A percentile compares a stretch with the other conserved stretches of the same genome.
phyloP scores from a whole-genome alignment of 2,113 vertebrate genomes.

The Nothoprocta perdicaria region DNA sequence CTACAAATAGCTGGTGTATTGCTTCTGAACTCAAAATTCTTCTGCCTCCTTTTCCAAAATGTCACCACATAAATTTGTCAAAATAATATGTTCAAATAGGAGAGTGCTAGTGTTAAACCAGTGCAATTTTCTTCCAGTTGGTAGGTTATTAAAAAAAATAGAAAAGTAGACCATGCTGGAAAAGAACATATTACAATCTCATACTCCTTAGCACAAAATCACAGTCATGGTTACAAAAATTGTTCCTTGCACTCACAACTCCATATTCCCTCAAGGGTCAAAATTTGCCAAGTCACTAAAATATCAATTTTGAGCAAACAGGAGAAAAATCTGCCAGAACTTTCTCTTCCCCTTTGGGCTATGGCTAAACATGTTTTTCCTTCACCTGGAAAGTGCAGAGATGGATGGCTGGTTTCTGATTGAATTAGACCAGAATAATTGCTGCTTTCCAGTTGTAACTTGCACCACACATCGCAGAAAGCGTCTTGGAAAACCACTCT shows the following conservation, averaged over 20 bases:
- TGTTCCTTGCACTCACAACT: neutral
- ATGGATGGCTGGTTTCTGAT: neutral
- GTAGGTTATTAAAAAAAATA: rapidly evolving
- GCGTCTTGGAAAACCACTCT: neutral
- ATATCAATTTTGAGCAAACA: neutral
- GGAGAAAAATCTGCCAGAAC: neutral
- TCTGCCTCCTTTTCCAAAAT: neutral
- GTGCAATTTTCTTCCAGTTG: neutral
- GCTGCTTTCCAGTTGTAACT: neutral
- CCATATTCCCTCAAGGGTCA: neutral
- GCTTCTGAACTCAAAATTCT: neutral
- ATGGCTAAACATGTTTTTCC: neutral
- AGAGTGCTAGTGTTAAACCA: neutral
- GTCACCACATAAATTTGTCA: neutral
- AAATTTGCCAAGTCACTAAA: neutral
- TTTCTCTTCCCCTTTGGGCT: neutral
- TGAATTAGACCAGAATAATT: neutral
- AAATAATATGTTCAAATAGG: neutral
- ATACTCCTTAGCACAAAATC: neutral
- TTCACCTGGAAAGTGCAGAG: neutral
- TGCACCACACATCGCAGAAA: neutral
- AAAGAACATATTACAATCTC: neutral
- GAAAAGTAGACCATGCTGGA: neutral
- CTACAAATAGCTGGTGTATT: neutral
- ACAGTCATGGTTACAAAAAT: neutral